A percentile compares a stretch with the other conserved stretches of the same genome.
Evolutionary conservation across 2,888 invertebrate species (phyloP).

Genomic region (Eilema depressum): DNA sequence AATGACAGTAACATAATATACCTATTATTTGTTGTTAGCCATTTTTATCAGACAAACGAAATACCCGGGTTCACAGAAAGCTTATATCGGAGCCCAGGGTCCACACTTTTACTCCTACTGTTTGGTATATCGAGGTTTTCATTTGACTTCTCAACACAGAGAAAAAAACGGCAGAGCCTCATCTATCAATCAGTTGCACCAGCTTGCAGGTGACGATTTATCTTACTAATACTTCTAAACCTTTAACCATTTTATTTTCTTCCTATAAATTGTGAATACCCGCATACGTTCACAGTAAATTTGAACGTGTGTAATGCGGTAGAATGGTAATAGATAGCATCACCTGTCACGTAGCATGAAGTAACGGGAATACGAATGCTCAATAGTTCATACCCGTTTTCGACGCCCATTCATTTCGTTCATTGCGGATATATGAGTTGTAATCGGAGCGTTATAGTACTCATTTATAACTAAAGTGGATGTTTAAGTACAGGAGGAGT

Average conservation of each 20-base stretch:
- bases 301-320: slow-evolving; percentile 31
- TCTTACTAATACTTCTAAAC: background rate
- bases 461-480: slow-evolving; percentile 3
- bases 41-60: too few species aligned
- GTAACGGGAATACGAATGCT: slow-evolving; percentile 31
- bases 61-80: too few species aligned
- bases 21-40: too few species aligned
- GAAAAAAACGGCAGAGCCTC: too few species aligned
- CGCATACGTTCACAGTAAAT: slow-evolving; percentile 41
- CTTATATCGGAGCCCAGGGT: too few species aligned
- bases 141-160: too few species aligned
- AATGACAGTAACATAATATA: too few species aligned
- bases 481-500: background rate
- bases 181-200: background rate
- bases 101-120: too few species aligned
- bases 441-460: background rate
- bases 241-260: slow-evolving; percentile 3
- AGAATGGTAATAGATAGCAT: slow-evolving; percentile 37
- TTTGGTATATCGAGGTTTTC: too few species aligned
- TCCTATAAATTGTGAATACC: slow-evolving; percentile 6
- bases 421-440: slow-evolving; percentile 7
- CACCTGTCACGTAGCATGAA: slow-evolving; percentile 34
- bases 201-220: background rate
- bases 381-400: slow-evolving; percentile 33
- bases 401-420: slow-evolving; percentile 17